Conservation (phyloP, 2,113 vertebrate genomes). For the Balaeniceps rex region DNA sequence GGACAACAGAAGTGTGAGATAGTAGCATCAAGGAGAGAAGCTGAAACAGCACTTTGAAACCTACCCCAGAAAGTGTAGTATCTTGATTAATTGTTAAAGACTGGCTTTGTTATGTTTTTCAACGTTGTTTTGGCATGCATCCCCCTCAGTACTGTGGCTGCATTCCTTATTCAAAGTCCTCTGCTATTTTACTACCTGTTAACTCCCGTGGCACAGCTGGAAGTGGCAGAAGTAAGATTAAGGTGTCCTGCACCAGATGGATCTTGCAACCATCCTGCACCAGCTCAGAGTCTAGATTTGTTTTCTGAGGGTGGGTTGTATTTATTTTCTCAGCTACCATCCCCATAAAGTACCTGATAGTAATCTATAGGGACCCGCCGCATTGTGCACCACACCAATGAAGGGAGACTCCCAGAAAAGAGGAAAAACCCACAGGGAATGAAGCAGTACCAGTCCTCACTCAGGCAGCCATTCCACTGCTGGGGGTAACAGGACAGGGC, state of each 20-base stretch:
- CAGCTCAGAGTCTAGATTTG: background rate
- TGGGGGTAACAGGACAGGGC: fast-evolving
- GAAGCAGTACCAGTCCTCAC: background rate
- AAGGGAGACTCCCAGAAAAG: background rate
- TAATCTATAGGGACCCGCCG: fast-evolving
- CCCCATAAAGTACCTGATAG: background rate
- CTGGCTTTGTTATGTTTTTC: background rate
- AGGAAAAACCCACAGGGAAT: background rate
- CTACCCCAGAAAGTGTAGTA: background rate
- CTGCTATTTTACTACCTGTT: background rate
- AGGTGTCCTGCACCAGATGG: background rate
- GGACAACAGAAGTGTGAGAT: background rate
- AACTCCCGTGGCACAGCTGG: background rate
- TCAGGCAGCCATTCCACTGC: background rate
- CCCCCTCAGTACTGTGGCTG: fast-evolving
- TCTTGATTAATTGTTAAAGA: background rate
- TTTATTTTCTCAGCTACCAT: background rate
- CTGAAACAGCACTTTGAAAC: background rate
- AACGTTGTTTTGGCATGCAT: background rate
- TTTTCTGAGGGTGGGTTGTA: background rate
- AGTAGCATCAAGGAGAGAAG: background rate
- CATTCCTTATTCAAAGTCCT: background rate
- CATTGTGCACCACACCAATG: too few species aligned
- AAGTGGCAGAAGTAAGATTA: background rate
- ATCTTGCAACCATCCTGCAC: background rate